A percentile compares a stretch with the other conserved stretches of the same genome.
Conservation (phyloP, 2,888 invertebrate genomes). For the Caenorhabditis panamensis region DNA sequence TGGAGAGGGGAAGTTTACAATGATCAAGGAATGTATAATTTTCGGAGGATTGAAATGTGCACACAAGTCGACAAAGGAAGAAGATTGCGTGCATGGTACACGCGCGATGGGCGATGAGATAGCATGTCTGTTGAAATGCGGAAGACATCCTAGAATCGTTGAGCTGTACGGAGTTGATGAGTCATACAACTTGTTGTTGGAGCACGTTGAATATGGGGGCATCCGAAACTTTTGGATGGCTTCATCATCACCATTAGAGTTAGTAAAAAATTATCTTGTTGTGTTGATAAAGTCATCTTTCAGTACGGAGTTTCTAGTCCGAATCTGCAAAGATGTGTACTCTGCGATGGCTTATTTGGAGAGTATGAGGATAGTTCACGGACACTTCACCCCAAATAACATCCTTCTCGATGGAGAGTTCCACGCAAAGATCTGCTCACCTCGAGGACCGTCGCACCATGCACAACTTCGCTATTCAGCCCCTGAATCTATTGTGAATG, state of each 20-base stretch:
- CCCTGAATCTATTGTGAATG: conserved; percentile 76
- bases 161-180: conserved; percentile 67
- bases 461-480: conserved; percentile 77
- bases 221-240: conserved; percentile 63
- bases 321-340: conserved; percentile 70
- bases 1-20: conserved; percentile 78
- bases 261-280: conserved; percentile 12
- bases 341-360: conserved; percentile 72
- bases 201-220: conserved; percentile 65
- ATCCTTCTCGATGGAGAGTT: conserved; percentile 68
- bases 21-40: conserved; percentile 68
- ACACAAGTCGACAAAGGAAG: conserved; percentile 67
- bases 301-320: conserved; percentile 52
- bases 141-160: conserved; percentile 67
- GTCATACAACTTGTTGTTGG: conserved; percentile 66
- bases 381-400: conserved; percentile 73
- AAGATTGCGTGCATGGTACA: conserved; percentile 66
- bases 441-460: conserved; percentile 75
- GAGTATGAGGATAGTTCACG: conserved; percentile 72
- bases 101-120: conserved; percentile 71
- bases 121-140: conserved; percentile 63
- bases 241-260: conserved; percentile 59
- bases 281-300: no score
- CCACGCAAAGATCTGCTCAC: conserved; percentile 67
- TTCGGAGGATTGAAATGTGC: conserved; percentile 61